Conservation (phyloP, 1,140 invertebrate species). For the Macrostomum lignano region DNA sequence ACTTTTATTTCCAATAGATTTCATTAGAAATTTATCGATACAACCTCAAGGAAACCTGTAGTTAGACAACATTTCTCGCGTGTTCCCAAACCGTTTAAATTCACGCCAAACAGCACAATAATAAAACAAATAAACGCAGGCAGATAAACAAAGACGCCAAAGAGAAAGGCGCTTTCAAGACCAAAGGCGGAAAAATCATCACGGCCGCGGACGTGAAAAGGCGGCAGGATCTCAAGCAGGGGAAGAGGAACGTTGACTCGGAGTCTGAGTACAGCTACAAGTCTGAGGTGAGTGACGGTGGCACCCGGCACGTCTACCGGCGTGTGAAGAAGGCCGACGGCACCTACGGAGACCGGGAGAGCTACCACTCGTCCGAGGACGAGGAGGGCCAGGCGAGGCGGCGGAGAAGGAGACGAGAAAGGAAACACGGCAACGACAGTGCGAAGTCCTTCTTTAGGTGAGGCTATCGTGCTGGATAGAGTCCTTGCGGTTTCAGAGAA, state of each 20-base stretch:
- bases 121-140: too few relatives aligned
- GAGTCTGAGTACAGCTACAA: conserved; percentile 15
- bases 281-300: conserved; percentile 17
- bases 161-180: conserved; percentile 10
- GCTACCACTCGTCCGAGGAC: conserved; percentile 18
- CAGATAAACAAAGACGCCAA: conserved; percentile 10
- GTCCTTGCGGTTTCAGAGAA: too few relatives aligned
- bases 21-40: too few relatives aligned
- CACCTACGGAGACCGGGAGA: conserved; percentile 16
- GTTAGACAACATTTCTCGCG: too few relatives aligned
- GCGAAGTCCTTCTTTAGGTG: conserved; percentile 14
- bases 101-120: too few relatives aligned
- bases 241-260: conserved; percentile 14
- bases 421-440: conserved; percentile 12
- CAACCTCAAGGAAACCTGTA: too few relatives aligned
- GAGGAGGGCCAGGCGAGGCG: conserved; percentile 14
- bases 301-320: conserved; percentile 16
- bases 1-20: too few relatives aligned
- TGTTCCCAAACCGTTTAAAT: too few relatives aligned
- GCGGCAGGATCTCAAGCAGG: conserved; percentile 10
- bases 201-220: conserved; percentile 1
- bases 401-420: conserved; percentile 13
- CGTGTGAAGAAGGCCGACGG: conserved; percentile 16
- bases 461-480: too few relatives aligned
- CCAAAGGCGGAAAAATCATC: conserved; percentile 8